Evolutionary conservation across 1,140 invertebrate genomes (phyloP).

Genomic region (Leptinotarsa texana): DNA sequence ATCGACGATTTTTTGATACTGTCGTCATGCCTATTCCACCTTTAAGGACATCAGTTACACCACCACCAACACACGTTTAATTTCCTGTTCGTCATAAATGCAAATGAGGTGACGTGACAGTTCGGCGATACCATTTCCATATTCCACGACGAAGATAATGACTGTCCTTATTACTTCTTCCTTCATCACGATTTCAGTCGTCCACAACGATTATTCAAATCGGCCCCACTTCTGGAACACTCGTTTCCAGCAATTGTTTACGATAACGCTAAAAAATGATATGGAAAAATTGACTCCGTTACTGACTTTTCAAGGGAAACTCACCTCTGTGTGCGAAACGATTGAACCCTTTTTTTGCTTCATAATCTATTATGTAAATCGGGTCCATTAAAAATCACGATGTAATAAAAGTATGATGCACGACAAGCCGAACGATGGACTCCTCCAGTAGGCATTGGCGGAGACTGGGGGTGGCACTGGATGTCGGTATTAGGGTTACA

Average conservation of each 20-base stretch:
- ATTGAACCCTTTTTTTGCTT: slow-evolving; percentile 10
- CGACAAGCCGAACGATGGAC: slow-evolving; percentile 30
- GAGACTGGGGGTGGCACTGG: background rate
- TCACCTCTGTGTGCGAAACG: background rate
- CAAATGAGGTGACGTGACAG: slow-evolving; percentile 26
- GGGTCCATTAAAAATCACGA: slow-evolving; percentile 46
- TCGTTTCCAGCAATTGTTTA: background rate
- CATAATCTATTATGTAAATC: slow-evolving; percentile 43
- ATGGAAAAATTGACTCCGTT: background rate
- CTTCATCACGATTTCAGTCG: slow-evolving; percentile 6
- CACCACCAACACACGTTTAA: slow-evolving; percentile 22
- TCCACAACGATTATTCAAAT: slow-evolving; percentile 23
- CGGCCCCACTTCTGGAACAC: slow-evolving; percentile 4
- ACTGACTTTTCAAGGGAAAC: background rate
- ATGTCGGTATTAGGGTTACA: no score
- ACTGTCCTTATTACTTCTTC: slow-evolving; percentile 21
- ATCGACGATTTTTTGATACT: no score
- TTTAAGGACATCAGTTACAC: slow-evolving; percentile 8
- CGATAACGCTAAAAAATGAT: slow-evolving; percentile 12
- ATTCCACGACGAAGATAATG: slow-evolving; percentile 26
- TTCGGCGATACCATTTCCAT: slow-evolving; percentile 20
- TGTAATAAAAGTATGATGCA: slow-evolving; percentile 47
- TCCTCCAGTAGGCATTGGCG: slow-evolving; percentile 15
- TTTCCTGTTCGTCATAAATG: slow-evolving; percentile 30
- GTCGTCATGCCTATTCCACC: background rate